Evolutionary conservation across 2,797 vertebrate genomes (phyloP).

Genomic region (Scleropages formosus): DNA sequence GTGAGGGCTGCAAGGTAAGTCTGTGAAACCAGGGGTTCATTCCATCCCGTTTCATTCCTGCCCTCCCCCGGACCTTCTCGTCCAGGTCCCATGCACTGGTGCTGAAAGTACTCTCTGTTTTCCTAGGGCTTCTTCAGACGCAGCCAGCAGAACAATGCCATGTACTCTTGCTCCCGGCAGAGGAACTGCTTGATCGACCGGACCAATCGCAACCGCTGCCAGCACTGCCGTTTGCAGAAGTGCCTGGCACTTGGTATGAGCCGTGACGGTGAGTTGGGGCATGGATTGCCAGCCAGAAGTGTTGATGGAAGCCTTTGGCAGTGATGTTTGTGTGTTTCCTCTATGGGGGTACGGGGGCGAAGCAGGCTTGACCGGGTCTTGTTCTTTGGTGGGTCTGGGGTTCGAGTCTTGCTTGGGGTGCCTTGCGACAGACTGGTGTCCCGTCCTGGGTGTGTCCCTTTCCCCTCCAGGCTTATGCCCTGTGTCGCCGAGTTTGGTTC

Average conservation of each 20-base stretch:
- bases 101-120: background rate
- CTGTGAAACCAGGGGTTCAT: constrained; percentile 1
- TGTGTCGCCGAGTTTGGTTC: too few relatives aligned
- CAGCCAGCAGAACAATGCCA: constrained; percentile 91
- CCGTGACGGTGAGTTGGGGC: constrained; percentile 76
- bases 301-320: background rate
- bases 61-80: background rate
- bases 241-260: constrained; percentile 90
- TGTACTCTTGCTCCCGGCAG: constrained; percentile 88
- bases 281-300: background rate
- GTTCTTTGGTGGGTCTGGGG: too few relatives aligned
- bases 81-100: background rate
- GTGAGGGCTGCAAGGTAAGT: constrained; percentile 91
- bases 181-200: constrained; percentile 89
- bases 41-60: background rate
- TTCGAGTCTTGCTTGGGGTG: too few relatives aligned
- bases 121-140: constrained; percentile 84
- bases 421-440: too few relatives aligned
- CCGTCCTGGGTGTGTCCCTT: too few relatives aligned
- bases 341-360: too few relatives aligned
- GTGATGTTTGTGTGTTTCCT: background rate
- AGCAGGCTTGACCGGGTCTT: too few relatives aligned
- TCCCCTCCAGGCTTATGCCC: too few relatives aligned
- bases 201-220: constrained; percentile 89
- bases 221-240: constrained; percentile 90